Percentiles rank a stretch among this genome's conserved stretches.
Evolutionary conservation across 2,113 vertebrate genomes (phyloP).

Genomic region (Eptatretus burgeri): DNA sequence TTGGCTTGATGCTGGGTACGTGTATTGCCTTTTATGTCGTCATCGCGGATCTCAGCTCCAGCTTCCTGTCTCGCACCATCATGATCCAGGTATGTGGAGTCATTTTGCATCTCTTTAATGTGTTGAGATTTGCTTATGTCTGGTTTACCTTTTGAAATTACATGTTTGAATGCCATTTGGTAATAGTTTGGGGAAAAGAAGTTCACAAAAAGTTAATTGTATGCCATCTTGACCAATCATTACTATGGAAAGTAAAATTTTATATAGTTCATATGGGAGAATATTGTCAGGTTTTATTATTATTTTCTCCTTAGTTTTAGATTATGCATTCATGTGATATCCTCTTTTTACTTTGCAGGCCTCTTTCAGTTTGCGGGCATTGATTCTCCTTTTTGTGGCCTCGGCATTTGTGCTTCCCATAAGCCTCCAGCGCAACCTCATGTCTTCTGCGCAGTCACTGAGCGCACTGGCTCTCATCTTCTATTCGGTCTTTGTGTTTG

Average conservation of each 20-base stretch:
- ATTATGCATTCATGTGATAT: too few species aligned
- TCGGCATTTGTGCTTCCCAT: constrained; percentile 63
- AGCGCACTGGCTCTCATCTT: constrained; percentile 91
- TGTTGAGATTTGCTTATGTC: too few species aligned
- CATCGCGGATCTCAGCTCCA: constrained; percentile 76
- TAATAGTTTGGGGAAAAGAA: too few species aligned
- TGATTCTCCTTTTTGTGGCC: constrained; percentile 49
- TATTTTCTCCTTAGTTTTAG: too few species aligned
- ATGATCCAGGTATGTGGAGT: constrained; percentile 38
- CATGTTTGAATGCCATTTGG: too few species aligned
- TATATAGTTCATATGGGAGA: too few species aligned
- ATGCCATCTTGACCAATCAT: too few species aligned
- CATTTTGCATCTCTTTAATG: neutral
- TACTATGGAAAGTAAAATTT: too few species aligned
- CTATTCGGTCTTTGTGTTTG: constrained; percentile 77
- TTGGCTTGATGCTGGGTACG: constrained; percentile 86
- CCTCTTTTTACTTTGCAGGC: neutral
- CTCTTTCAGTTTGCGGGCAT: constrained; percentile 23
- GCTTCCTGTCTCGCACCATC: constrained; percentile 56
- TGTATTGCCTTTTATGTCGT: constrained; percentile 93
- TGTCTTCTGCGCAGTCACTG: constrained; percentile 92
- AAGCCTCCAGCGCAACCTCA: constrained; percentile 91
- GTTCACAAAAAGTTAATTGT: too few species aligned
- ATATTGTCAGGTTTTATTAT: too few species aligned
- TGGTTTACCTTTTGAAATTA: too few species aligned